phyloP scores from a whole-genome alignment of 2,797 vertebrate genomes.

The Simalia tracyae region DNA sequence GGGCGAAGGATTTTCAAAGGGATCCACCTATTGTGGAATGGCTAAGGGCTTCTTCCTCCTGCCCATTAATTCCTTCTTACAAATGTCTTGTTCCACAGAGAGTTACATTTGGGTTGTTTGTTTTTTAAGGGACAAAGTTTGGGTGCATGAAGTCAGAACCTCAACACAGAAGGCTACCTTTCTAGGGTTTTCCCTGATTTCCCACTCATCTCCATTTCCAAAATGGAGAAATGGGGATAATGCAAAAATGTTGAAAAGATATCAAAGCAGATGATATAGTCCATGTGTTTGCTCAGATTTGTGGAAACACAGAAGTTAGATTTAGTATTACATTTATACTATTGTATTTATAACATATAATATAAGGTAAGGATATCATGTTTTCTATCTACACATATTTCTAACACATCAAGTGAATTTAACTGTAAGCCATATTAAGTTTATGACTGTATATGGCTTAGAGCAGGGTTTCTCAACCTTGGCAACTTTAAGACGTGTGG shows the following conservation, averaged over 20 bases:
- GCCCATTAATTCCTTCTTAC: background rate
- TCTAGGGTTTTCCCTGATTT: background rate
- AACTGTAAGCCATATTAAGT: background rate
- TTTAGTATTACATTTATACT: background rate
- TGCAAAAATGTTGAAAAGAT: background rate
- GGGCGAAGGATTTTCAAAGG: background rate
- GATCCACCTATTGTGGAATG: background rate
- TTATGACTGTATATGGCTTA: background rate
- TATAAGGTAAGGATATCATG: background rate
- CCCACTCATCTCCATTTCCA: background rate
- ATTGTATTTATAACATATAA: background rate
- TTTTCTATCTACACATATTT: background rate
- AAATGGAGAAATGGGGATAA: conserved; percentile 7
- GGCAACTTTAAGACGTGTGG: no score
- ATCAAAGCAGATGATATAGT: background rate
- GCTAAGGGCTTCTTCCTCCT: background rate
- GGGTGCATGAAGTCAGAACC: background rate
- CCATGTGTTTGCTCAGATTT: background rate
- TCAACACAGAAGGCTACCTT: background rate
- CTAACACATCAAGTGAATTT: background rate
- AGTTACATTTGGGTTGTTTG: background rate
- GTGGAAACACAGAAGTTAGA: background rate
- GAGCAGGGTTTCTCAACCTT: no score
- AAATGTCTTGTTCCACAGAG: background rate
- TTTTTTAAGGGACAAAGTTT: background rate